Conservation (phyloP, 2,888 invertebrate genomes). For the Zhuqinia jingwanae region DNA sequence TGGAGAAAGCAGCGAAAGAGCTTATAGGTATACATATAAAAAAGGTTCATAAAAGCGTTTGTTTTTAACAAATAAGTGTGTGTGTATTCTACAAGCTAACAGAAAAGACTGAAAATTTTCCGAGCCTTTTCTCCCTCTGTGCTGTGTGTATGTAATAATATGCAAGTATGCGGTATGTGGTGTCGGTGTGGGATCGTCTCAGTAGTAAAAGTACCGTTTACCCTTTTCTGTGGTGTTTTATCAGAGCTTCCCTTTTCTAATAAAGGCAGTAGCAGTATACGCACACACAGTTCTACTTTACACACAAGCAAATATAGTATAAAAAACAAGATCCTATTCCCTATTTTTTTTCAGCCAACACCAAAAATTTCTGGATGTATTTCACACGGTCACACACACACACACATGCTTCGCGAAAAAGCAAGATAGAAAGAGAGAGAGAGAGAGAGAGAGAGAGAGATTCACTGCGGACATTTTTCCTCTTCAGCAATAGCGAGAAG, state of each 20-base stretch:
- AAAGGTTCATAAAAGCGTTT: neutral
- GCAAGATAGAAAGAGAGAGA: neutral
- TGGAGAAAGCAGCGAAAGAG: neutral
- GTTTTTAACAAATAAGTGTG: conserved; percentile 3
- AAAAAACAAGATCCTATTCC: neutral
- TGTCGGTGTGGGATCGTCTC: neutral
- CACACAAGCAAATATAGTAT: neutral
- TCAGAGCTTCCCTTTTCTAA: neutral
- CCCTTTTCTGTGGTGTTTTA: neutral
- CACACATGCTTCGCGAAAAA: conserved; percentile 19
- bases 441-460: neutral
- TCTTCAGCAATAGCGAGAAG: neutral
- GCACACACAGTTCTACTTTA: neutral
- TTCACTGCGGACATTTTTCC: conserved; percentile 55
- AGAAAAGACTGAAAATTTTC: conserved; percentile 4
- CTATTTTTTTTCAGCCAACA: neutral
- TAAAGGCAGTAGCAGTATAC: neutral
- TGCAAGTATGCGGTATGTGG: neutral
- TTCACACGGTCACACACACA: conserved; percentile 62
- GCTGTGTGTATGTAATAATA: neutral
- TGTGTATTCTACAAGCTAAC: too few relatives aligned
- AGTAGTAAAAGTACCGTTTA: neutral
- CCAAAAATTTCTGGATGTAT: conserved; percentile 42
- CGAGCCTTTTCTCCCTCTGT: neutral
- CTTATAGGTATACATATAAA: neutral